Conservation (phyloP, 2,888 invertebrate species). For the Dryocosmus kuriphilus region DNA sequence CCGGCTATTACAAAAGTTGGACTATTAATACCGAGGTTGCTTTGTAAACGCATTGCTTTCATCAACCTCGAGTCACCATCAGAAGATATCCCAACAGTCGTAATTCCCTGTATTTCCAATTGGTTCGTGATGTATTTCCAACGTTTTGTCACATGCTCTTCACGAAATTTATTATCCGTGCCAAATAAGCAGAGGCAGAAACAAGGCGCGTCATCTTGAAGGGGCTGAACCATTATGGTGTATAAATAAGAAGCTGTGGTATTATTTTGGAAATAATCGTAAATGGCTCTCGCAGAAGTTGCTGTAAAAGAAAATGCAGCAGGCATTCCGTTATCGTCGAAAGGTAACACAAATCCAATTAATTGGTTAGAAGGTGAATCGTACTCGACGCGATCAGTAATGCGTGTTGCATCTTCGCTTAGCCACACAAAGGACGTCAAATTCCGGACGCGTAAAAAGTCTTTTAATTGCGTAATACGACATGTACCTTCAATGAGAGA, state of each 20-base stretch:
- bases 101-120: conserved; percentile 28
- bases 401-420: conserved; percentile 59
- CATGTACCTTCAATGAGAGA: conserved; percentile 54
- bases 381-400: conserved; percentile 54
- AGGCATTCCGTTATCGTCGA: conserved; percentile 45
- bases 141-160: conserved; percentile 47
- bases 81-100: too few species aligned
- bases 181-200: conserved; percentile 52
- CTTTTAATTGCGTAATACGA: conserved; percentile 52
- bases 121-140: conserved; percentile 53
- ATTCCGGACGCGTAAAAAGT: conserved; percentile 48
- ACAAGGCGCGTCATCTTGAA: conserved; percentile 40
- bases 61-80: too few species aligned
- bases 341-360: conserved; percentile 54
- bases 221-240: conserved; percentile 50
- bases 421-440: conserved; percentile 53
- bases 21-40: conserved; percentile 38
- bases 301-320: conserved; percentile 51
- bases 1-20: conserved; percentile 43
- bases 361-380: conserved; percentile 51
- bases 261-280: conserved; percentile 42
- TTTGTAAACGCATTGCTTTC: too few species aligned
- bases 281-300: conserved; percentile 50
- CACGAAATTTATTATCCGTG: conserved; percentile 51
- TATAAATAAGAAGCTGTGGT: conserved; percentile 47